Percentiles rank a stretch among this genome's conserved stretches.
phyloP scores from a whole-genome alignment of 2,797 vertebrate genomes.

The Trichosurus vulpecula region DNA sequence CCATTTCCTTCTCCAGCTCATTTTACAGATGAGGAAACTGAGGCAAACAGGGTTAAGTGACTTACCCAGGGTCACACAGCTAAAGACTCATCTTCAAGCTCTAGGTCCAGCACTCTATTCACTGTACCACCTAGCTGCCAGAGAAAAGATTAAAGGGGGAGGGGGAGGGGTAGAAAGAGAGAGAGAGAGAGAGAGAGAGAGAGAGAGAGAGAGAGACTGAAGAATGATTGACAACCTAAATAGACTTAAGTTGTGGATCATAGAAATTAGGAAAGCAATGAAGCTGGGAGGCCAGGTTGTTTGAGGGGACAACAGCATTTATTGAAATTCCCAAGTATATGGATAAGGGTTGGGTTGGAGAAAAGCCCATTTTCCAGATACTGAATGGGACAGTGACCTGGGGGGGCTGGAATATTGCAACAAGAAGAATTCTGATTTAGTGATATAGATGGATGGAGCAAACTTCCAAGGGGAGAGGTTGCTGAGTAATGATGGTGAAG shows the following conservation, averaged over 20 bases:
- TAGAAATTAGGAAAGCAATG: background rate
- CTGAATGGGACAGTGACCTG: background rate
- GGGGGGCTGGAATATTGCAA: background rate
- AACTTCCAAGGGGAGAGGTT: background rate
- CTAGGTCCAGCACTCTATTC: background rate
- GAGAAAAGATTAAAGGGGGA: background rate
- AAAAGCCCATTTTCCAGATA: background rate
- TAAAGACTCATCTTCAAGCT: background rate
- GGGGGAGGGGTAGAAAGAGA: fast-evolving
- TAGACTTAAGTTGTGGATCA: background rate
- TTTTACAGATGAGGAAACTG: background rate
- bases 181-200: too few relatives aligned
- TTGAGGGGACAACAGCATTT: background rate
- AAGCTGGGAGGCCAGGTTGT: background rate
- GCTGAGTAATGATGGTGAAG: background rate
- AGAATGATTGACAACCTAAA: background rate
- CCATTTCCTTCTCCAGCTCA: background rate
- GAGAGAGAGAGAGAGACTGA: too few relatives aligned
- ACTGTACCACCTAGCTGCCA: background rate
- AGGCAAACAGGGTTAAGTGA: background rate
- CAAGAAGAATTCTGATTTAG: background rate
- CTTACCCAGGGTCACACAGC: background rate
- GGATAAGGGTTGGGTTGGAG: background rate
- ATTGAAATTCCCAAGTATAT: background rate
- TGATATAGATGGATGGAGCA: background rate